Evolutionary conservation across 2,888 invertebrate species (phyloP).

Genomic region (Drepanosiphum platanoidis): DNA sequence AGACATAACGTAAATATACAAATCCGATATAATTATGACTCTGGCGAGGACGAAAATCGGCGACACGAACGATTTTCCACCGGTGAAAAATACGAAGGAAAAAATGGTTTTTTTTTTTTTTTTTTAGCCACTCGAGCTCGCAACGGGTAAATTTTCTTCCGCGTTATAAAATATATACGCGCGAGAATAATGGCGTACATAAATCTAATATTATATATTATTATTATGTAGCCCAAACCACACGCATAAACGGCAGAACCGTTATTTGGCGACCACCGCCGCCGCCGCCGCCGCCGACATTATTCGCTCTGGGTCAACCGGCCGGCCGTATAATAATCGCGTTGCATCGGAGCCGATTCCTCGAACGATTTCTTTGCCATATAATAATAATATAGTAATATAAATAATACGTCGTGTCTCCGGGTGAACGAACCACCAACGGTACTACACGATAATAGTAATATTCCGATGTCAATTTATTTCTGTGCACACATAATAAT

Average conservation of each 20-base stretch:
- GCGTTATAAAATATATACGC: not conserved
- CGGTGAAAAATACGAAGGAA: no score
- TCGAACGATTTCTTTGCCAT: conserved; percentile 20
- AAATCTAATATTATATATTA: not conserved
- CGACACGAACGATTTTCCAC: no score
- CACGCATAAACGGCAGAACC: conserved; percentile 38
- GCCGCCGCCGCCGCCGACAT: not conserved
- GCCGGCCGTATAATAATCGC: conserved; percentile 13
- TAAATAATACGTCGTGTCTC: conserved; percentile 2
- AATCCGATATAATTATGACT: no score
- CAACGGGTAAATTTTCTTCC: not conserved
- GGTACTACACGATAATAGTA: conserved; percentile 10
- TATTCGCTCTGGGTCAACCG: conserved; percentile 56
- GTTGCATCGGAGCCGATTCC: not conserved
- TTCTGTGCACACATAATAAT: not conserved
- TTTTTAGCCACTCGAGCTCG: not conserved
- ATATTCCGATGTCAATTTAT: conserved; percentile 15
- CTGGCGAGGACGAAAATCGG: no score
- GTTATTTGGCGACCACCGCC: conserved; percentile 53
- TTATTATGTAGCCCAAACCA: conserved; percentile 37
- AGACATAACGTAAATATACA: not conserved
- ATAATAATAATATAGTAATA: conserved; percentile 13
- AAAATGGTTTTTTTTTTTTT: no score
- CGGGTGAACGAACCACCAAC: conserved; percentile 46
- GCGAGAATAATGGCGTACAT: not conserved